These are phyloP conservation scores for Dunckerocampus dactyliophorus DNA, from an alignment of 2,113 vertebrate genomes.

Conservation along the genomic window DNA sequence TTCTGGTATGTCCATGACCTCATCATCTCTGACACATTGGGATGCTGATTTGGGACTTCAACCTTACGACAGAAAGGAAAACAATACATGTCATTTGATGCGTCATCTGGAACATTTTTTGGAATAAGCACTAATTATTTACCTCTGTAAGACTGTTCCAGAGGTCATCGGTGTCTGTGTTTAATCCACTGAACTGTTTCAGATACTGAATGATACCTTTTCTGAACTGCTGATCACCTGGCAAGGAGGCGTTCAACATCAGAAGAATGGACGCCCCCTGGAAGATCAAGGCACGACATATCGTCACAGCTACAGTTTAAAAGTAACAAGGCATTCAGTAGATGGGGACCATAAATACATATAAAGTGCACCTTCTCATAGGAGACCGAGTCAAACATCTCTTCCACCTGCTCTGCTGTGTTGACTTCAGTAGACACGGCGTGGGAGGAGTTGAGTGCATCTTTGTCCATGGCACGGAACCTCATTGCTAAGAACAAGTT, in stretches of 20 bases:
- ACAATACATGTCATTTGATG: not conserved
- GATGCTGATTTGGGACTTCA: constrained; percentile 71
- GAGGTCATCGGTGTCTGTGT: constrained; percentile 80
- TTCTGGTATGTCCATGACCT: constrained; percentile 88
- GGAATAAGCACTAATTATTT: constrained; percentile 8
- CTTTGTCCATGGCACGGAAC: constrained; percentile 84
- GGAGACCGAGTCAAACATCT: constrained; percentile 94
- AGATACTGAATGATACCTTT: constrained; percentile 82
- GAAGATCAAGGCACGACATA: constrained; percentile 19
- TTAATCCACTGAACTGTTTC: constrained; percentile 72
- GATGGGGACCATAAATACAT: not conserved
- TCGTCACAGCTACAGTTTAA: not conserved
- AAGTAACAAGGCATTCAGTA: not conserved
- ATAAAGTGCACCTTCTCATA: constrained; percentile 84
- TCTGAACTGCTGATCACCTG: constrained; percentile 77
- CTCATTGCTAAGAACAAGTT: constrained; percentile 81
- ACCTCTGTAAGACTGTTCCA: constrained; percentile 92
- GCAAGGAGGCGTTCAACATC: constrained; percentile 85
- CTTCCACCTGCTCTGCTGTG: constrained; percentile 84
- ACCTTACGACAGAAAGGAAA: constrained; percentile 23
- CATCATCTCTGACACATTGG: constrained; percentile 87
- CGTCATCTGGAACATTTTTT: not conserved
- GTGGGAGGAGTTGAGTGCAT: constrained; percentile 87
- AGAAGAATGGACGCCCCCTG: constrained; percentile 90
- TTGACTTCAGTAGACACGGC: constrained; percentile 82